Evolutionary conservation across 1,140 invertebrate species (phyloP).

Genomic region (Parasteatoda tepidariorum): DNA sequence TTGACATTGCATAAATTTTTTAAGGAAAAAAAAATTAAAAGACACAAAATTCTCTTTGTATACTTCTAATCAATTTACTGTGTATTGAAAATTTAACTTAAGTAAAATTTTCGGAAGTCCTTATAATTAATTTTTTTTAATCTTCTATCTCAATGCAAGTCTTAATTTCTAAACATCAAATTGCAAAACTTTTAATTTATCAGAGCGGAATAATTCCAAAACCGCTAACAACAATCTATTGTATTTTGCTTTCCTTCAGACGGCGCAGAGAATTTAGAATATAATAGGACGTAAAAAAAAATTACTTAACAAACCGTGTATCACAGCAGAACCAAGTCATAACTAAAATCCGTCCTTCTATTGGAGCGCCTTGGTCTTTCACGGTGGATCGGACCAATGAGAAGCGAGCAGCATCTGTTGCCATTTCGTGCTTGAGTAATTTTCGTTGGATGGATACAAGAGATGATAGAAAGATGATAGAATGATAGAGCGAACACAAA

Average conservation of each 20-base stretch:
- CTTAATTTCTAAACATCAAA: conserved; percentile 24
- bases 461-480: conserved; percentile 47
- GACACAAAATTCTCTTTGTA: no score
- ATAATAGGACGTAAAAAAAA: conserved; percentile 8
- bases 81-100: not conserved
- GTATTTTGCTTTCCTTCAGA: conserved; percentile 32
- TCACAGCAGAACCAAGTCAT: conserved; percentile 17
- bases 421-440: conserved; percentile 59
- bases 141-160: not conserved
- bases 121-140: not conserved
- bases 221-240: conserved; percentile 43
- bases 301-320: conserved; percentile 27
- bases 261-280: conserved; percentile 21
- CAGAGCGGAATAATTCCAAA: conserved; percentile 31
- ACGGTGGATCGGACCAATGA: conserved; percentile 43
- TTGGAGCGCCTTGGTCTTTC: conserved; percentile 54
- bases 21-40: no score
- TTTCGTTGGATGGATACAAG: conserved; percentile 33
- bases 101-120: not conserved
- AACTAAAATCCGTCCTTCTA: conserved; percentile 35
- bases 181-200: conserved; percentile 46
- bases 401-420: conserved; percentile 55
- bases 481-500: conserved; percentile 54
- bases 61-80: no score
- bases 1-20: no score